phyloP scores from a whole-genome alignment of 2,113 vertebrate genomes.

The Alligator mississippiensis region DNA sequence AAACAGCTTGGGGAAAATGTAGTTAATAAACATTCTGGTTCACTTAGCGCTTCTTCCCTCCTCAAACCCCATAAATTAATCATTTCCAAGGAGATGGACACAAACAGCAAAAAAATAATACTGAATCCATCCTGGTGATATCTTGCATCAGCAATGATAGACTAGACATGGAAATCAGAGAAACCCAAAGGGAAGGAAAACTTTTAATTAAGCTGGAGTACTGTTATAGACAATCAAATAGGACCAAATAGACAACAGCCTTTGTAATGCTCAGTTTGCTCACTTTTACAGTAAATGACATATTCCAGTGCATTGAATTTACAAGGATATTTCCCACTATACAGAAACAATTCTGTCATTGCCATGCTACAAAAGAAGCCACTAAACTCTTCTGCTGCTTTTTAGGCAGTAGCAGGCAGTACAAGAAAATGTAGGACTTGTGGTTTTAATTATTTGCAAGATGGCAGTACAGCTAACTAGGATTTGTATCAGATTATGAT shows the following conservation, averaged over 20 bases:
- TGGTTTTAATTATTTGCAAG: conserved; percentile 10
- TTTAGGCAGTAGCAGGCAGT: not conserved
- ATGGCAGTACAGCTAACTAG: not conserved
- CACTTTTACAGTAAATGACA: not conserved
- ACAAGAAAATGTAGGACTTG: not conserved
- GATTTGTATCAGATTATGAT: not conserved
- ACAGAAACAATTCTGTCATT: not conserved
- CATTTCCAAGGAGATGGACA: not conserved
- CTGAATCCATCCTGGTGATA: not conserved
- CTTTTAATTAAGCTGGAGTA: not conserved
- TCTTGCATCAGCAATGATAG: not conserved
- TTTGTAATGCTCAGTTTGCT: not conserved
- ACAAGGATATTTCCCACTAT: not conserved
- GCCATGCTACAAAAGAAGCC: not conserved
- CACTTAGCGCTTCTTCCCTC: not conserved
- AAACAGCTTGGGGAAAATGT: not conserved
- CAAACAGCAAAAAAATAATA: not conserved
- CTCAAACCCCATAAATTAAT: not conserved
- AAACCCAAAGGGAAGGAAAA: not conserved
- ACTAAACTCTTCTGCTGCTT: not conserved
- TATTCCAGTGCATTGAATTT: not conserved
- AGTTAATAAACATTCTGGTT: not conserved
- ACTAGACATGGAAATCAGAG: not conserved
- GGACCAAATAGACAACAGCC: not conserved
- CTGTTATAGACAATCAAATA: not conserved